Evolutionary conservation across 2,888 invertebrate species (phyloP).

Genomic region (Mythimna vitellina): DNA sequence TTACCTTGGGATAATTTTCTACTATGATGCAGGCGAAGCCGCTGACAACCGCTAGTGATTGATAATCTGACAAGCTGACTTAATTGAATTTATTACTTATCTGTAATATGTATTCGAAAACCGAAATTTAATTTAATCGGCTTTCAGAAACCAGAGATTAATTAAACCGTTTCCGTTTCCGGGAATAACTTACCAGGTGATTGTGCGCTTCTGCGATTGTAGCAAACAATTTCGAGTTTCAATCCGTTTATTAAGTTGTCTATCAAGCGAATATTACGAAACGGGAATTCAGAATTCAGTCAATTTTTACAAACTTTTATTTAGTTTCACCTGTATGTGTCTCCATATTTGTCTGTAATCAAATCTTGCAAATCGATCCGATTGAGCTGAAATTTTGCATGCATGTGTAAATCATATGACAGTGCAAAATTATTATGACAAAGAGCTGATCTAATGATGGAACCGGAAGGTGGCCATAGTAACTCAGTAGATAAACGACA

Average conservation of each 20-base stretch:
- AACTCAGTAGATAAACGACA: too few relatives aligned
- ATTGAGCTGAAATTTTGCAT: too few relatives aligned
- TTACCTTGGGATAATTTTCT: too few relatives aligned
- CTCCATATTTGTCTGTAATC: too few relatives aligned
- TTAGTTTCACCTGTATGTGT: too few relatives aligned
- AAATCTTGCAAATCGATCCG: too few relatives aligned
- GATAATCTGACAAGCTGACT: background rate
- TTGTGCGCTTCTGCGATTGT: slow-evolving; percentile 6
- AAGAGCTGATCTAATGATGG: too few relatives aligned
- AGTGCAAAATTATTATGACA: too few relatives aligned
- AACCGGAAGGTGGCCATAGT: too few relatives aligned
- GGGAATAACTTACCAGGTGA: background rate
- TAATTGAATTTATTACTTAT: background rate
- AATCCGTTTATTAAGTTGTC: background rate
- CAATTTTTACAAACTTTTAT: background rate
- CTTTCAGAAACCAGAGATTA: slow-evolving; percentile 1
- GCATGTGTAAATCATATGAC: too few relatives aligned
- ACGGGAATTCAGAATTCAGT: background rate
- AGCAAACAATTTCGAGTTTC: background rate
- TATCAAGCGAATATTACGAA: background rate
- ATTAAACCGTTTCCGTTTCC: slow-evolving; percentile 3
- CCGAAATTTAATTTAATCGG: background rate
- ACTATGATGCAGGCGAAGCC: too few relatives aligned
- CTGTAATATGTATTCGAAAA: background rate
- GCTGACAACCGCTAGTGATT: background rate